Conservation (phyloP, 2,113 vertebrate genomes). For the Clarias magur region DNA sequence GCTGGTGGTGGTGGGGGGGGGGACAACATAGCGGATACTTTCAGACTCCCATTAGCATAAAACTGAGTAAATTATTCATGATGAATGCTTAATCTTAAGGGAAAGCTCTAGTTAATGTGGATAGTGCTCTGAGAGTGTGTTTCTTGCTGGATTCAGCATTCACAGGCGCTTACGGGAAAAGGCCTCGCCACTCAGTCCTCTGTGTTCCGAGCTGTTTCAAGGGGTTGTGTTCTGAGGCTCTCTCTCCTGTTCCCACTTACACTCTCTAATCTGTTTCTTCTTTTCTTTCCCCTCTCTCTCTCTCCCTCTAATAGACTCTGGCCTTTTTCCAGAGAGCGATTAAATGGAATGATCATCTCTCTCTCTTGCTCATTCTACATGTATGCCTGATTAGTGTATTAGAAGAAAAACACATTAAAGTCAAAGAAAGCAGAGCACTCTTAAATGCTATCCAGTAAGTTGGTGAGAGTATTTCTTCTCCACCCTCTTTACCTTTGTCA, state of each 20-base stretch:
- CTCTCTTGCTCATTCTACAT: conserved; percentile 29
- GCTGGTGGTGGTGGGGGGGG: conserved; percentile 65
- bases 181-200: conserved; percentile 71
- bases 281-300: conserved; percentile 47
- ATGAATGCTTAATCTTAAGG: conserved; percentile 96
- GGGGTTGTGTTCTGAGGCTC: conserved; percentile 70
- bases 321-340: conserved; percentile 97
- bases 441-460: conserved; percentile 64
- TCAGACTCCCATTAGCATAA: conserved; percentile 99
- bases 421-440: conserved; percentile 52
- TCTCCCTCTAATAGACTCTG: conserved; percentile 82
- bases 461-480: conserved; percentile 65
- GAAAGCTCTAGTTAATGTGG: conserved; percentile 99
- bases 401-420: conserved; percentile 62
- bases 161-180: conserved; percentile 92
- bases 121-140: conserved; percentile 94
- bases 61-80: conserved; percentile 99
- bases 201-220: conserved; percentile 84
- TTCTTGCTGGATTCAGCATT: conserved; percentile 97
- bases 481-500: conserved; percentile 58
- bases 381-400: conserved; percentile 82
- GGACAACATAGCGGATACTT: conserved; percentile 88
- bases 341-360: conserved; percentile 99
- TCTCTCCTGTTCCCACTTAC: conserved; percentile 65
- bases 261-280: conserved; percentile 54